Percentiles rank a stretch among this genome's conserved stretches.
Evolutionary conservation across 2,113 vertebrate genomes (phyloP).

Genomic region (Pimephales promelas): DNA sequence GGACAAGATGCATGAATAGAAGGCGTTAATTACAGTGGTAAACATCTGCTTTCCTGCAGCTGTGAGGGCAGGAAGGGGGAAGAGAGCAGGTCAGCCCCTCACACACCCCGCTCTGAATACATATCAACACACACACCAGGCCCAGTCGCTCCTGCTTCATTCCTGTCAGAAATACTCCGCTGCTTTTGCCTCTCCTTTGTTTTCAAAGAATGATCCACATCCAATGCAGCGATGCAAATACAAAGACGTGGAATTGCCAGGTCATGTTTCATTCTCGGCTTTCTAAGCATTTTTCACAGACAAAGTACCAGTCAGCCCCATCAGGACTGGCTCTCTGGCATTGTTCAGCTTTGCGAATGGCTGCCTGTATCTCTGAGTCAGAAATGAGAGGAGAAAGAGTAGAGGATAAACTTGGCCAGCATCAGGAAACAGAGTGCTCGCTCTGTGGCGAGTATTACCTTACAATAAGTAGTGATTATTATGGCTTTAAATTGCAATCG

Average conservation of each 20-base stretch:
- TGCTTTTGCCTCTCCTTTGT: constrained; percentile 12
- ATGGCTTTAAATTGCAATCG: constrained; percentile 55
- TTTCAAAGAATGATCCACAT: constrained; percentile 21
- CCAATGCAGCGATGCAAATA: constrained; percentile 15
- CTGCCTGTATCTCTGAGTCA: constrained; percentile 35
- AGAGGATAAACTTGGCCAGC: constrained; percentile 44
- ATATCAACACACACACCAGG: constrained; percentile 36
- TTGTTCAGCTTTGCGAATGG: constrained; percentile 39
- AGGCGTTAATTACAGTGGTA: constrained; percentile 62
- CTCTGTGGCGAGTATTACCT: constrained; percentile 54
- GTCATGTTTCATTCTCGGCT: constrained; percentile 45
- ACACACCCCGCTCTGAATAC: constrained; percentile 17
- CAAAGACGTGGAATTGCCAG: constrained; percentile 14
- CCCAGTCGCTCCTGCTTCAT: background rate
- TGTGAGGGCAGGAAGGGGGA: constrained; percentile 54
- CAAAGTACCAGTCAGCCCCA: constrained; percentile 33
- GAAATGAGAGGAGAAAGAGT: constrained; percentile 50
- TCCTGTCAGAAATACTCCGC: constrained; percentile 11
- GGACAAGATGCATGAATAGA: constrained; percentile 63
- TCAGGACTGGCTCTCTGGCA: constrained; percentile 9
- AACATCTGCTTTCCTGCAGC: constrained; percentile 74
- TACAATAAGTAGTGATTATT: constrained; percentile 56
- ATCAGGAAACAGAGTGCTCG: constrained; percentile 45
- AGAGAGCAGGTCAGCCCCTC: constrained; percentile 30
- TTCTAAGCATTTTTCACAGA: constrained; percentile 9